Conservation (phyloP, 2,797 vertebrate species). For the Channa striata region DNA sequence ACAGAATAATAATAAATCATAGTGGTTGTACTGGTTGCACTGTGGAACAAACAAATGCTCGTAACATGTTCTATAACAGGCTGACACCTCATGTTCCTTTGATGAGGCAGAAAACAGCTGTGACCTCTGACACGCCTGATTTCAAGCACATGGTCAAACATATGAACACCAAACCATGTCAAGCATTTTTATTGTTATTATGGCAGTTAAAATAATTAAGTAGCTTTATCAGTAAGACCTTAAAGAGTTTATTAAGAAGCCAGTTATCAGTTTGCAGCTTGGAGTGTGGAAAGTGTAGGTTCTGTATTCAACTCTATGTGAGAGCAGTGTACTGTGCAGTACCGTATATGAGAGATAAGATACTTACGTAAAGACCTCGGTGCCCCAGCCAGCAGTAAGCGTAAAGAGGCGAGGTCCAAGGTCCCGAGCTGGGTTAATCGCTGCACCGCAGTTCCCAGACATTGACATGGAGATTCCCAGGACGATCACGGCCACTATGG, state of each 20-base stretch:
- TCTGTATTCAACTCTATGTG: neutral
- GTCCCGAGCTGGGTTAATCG: conserved; percentile 91
- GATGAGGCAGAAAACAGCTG: neutral
- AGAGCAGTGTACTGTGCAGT: neutral
- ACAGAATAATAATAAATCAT: neutral
- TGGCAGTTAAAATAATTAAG: neutral
- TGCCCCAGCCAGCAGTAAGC: conserved; percentile 88
- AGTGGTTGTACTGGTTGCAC: too few species aligned
- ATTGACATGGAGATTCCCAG: conserved; percentile 85
- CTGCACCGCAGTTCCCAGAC: conserved; percentile 86
- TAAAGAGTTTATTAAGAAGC: neutral
- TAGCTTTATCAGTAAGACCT: neutral
- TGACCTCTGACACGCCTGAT: neutral
- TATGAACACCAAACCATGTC: too few species aligned
- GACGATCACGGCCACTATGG: conserved; percentile 83
- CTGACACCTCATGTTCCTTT: conserved; percentile 16
- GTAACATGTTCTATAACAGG: conserved; percentile 15
- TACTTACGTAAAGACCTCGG: conserved; percentile 90
- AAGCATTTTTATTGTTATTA: neutral
- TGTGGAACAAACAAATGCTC: neutral
- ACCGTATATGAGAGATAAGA: conserved; percentile 2
- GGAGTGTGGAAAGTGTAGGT: neutral
- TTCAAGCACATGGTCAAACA: neutral
- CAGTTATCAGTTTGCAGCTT: neutral
- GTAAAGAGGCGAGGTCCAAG: conserved; percentile 91